These are phyloP conservation scores for Drosophila prostipennis DNA, from an alignment of 2,888 invertebrate species.

Conservation along the genomic window DNA sequence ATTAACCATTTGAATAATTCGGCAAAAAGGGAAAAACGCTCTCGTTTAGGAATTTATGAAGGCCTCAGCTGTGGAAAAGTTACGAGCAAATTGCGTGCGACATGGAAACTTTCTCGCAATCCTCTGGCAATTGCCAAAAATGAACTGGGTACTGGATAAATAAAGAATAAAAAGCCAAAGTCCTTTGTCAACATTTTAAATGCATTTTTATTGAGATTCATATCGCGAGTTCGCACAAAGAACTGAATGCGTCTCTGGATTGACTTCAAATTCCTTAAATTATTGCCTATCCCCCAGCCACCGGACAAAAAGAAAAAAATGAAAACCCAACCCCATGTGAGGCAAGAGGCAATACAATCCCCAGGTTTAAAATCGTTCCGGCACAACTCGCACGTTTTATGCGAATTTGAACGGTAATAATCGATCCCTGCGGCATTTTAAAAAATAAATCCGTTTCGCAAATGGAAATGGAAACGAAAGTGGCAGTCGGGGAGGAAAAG, in stretches of 20 bases:
- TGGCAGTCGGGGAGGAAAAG: slow-evolving; percentile 24
- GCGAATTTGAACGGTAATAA: slow-evolving; percentile 84
- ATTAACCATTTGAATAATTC: slow-evolving; percentile 69
- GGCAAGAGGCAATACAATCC: slow-evolving; percentile 15
- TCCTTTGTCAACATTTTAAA: slow-evolving; percentile 83
- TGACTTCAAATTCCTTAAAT: slow-evolving; percentile 82
- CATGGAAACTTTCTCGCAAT: slow-evolving; percentile 50
- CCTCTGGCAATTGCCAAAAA: slow-evolving; percentile 23
- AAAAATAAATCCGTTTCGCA: slow-evolving; percentile 84
- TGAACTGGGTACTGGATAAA: slow-evolving; percentile 22
- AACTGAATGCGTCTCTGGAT: slow-evolving; percentile 76
- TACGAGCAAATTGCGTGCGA: slow-evolving; percentile 71
- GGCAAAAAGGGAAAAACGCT: slow-evolving; percentile 11
- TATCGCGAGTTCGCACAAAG: slow-evolving; percentile 70
- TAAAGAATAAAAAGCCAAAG: slow-evolving; percentile 47
- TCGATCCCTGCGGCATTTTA: slow-evolving; percentile 85
- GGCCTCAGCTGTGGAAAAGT: slow-evolving; percentile 71
- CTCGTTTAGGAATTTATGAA: slow-evolving; percentile 51
- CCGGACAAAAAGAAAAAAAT: neutral
- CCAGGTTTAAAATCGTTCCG: slow-evolving; percentile 76
- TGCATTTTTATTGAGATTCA: slow-evolving; percentile 83
- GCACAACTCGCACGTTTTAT: slow-evolving; percentile 83
- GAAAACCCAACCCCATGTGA: slow-evolving; percentile 21
- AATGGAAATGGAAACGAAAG: slow-evolving; percentile 65
- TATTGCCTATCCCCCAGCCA: slow-evolving; percentile 66